phyloP scores from a whole-genome alignment of 2,888 invertebrate genomes.

The Tricholauxania praeusta region DNA sequence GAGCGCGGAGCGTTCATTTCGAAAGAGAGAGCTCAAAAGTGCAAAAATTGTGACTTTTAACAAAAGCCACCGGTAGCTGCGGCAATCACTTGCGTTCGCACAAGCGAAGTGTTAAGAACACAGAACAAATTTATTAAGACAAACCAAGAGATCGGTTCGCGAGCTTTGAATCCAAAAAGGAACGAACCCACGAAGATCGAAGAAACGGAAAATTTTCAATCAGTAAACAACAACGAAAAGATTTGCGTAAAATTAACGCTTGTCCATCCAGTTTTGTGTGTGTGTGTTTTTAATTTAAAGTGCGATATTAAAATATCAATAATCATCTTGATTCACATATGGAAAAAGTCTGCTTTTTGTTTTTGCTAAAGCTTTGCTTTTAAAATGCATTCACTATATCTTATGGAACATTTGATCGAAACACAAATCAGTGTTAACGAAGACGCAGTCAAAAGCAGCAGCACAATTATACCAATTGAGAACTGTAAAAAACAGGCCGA shows the following conservation, averaged over 20 bases:
- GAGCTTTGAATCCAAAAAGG: slow-evolving; percentile 43
- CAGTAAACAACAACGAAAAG: too few relatives aligned
- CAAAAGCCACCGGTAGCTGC: slow-evolving; percentile 6
- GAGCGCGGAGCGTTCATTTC: too few relatives aligned
- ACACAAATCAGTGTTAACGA: slow-evolving; percentile 55
- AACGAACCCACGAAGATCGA: slow-evolving; percentile 43
- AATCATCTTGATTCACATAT: too few relatives aligned
- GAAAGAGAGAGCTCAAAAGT: not conserved
- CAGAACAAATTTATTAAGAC: slow-evolving; percentile 16
- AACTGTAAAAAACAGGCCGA: slow-evolving; percentile 36
- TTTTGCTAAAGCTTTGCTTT: not conserved
- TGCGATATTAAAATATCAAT: too few relatives aligned
- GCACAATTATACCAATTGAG: slow-evolving; percentile 33
- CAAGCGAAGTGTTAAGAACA: slow-evolving; percentile 63
- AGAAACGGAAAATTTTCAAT: slow-evolving; percentile 18
- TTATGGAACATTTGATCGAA: slow-evolving; percentile 64
- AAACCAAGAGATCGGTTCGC: slow-evolving; percentile 39
- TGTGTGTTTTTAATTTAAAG: too few relatives aligned
- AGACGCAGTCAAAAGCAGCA: slow-evolving; percentile 38
- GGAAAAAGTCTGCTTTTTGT: too few relatives aligned
- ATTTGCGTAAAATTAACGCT: not conserved
- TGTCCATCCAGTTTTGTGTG: too few relatives aligned
- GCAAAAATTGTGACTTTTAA: slow-evolving; percentile 10
- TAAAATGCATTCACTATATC: slow-evolving; percentile 67
- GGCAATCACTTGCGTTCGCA: slow-evolving; percentile 59